Conservation (phyloP, 2,888 invertebrate species). For the Mimumesa dahlbomi region DNA sequence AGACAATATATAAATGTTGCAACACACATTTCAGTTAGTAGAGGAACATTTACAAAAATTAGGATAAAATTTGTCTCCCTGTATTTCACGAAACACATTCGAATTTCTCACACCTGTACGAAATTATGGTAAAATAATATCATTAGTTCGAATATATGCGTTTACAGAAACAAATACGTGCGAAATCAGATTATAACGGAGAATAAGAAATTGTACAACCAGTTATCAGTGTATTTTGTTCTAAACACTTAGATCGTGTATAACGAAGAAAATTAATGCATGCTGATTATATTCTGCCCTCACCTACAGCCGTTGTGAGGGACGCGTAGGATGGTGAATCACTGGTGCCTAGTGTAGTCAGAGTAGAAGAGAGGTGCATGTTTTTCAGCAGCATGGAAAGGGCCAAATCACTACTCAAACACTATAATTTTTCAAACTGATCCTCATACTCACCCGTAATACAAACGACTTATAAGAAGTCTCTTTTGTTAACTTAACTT, state of each 20-base stretch:
- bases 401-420: conserved; percentile 71
- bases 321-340: conserved; percentile 81
- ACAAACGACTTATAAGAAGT: conserved; percentile 30
- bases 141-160: too few species aligned
- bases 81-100: too few species aligned
- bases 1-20: conserved; percentile 3
- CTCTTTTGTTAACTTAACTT: conserved; percentile 64
- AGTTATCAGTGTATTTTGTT: conserved; percentile 13
- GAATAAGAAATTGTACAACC: conserved; percentile 7
- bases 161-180: too few species aligned
- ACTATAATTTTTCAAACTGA: conserved; percentile 65
- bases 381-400: conserved; percentile 73
- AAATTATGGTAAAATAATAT: too few species aligned
- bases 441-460: conserved; percentile 55
- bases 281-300: conserved; percentile 74
- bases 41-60: background rate
- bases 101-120: too few species aligned
- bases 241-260: conserved; percentile 29
- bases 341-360: conserved; percentile 77
- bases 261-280: conserved; percentile 53
- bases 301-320: conserved; percentile 81
- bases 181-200: too few species aligned
- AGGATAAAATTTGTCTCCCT: background rate
- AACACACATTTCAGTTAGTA: too few species aligned
- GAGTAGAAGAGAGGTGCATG: conserved; percentile 72